Evolutionary conservation across 2,797 vertebrate genomes (phyloP), one percentile per base, ranked within the genome.

Genomic region (Luscinia luscinia): DNA sequence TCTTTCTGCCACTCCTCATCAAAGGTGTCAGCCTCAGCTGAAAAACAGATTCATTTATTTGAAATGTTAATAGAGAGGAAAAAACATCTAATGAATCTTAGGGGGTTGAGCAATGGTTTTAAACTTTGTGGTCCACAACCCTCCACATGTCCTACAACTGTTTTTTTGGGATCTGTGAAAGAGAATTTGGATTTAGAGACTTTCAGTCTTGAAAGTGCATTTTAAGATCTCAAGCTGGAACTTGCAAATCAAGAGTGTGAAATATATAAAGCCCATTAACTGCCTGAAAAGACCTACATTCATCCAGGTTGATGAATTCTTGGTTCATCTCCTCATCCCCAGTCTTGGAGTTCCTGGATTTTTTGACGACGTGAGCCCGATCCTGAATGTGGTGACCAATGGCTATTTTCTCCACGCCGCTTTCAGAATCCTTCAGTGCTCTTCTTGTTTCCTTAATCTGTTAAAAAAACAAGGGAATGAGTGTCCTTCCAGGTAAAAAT

Each of bases 341-440:
- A 12, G 99, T 99, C 95, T 96, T 99, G 27, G 84, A 97, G 97
- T 99, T 99, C 93, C 96, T 98, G 76, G 98, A 99, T 95, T 98
- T 99, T 94, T 98, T 98, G 76, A 99, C 95, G 45, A 99, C 98
- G 18, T 99, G 99, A 67, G 98, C 99, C 48, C 98, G 97, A 89
- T 99, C 99, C 12, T 98, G 98, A 73, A 99, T 98, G 95, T 99
- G 99, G 97, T 99, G 99, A 49, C 98, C 99, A 15, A 99, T 98
- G 81, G 98, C 96, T 98, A 99, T 98, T 97, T 99, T 98, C 97
- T 99, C 98, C 78, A 99, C 13, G 7, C 99, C 99, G 22, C 98
- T 99, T 89, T 99, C 99, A 5, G 99, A 99, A 97, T 99, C 99
- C 96, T 96, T 98, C 41, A 99, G 10, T 26, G 98, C 97, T 94